Evolutionary conservation across 2,888 invertebrate species (phyloP).

Genomic region (Leptinotarsa peninsularis): DNA sequence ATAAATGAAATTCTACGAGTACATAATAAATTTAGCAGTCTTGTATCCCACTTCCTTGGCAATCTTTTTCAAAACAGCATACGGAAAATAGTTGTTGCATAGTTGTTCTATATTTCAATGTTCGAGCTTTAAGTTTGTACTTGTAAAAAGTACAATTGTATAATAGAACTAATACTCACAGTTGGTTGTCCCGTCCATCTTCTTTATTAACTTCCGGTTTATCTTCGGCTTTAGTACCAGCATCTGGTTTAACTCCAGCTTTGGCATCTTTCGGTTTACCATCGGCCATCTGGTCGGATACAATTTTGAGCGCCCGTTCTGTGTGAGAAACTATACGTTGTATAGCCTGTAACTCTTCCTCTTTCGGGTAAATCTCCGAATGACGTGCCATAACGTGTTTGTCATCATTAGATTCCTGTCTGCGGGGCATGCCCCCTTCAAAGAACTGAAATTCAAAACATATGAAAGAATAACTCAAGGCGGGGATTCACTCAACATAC

Average conservation of each 20-base stretch:
- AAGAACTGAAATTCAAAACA: conserved; percentile 64
- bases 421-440: conserved; percentile 72
- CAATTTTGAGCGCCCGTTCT: conserved; percentile 92
- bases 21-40: too few species aligned
- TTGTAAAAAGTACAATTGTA: too few species aligned
- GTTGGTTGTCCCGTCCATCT: conserved; percentile 85
- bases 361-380: conserved; percentile 92
- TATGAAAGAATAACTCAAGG: conserved; percentile 53
- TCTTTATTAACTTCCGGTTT: conserved; percentile 70
- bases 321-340: conserved; percentile 93
- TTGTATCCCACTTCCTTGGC: too few species aligned
- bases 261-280: conserved; percentile 60
- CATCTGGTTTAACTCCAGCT: conserved; percentile 21
- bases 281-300: conserved; percentile 89
- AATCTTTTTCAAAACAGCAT: too few species aligned
- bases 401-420: conserved; percentile 95
- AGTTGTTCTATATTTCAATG: too few species aligned
- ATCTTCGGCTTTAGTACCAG: conserved; percentile 64
- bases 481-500: conserved; percentile 54
- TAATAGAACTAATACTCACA: conserved; percentile 68
- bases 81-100: too few species aligned
- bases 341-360: conserved; percentile 87
- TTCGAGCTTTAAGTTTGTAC: too few species aligned
- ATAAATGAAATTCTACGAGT: too few species aligned
- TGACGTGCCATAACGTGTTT: conserved; percentile 94